phyloP scores from a whole-genome alignment of 2,797 vertebrate species.

The Lepilemur ruficaudatus region DNA sequence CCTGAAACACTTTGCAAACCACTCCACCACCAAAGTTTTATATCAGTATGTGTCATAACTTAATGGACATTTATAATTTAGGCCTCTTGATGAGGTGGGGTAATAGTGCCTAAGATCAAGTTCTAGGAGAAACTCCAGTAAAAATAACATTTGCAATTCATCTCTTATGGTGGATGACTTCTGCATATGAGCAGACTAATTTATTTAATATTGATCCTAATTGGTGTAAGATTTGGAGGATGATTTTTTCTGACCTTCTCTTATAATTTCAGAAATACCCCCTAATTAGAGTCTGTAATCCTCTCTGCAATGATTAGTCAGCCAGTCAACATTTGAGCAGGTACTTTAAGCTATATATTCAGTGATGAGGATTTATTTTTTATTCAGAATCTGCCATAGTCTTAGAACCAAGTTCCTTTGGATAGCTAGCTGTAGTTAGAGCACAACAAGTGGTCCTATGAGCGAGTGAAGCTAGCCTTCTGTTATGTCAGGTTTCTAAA shows the following conservation, averaged over 20 bases:
- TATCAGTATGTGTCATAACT: not conserved
- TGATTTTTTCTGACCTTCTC: not conserved
- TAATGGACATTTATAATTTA: not conserved
- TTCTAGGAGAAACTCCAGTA: not conserved
- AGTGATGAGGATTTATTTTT: conserved; percentile 13
- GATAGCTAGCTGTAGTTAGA: not conserved
- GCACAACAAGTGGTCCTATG: not conserved
- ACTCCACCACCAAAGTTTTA: not conserved
- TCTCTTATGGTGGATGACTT: not conserved
- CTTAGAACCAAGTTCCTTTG: not conserved
- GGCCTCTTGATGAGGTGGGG: not conserved
- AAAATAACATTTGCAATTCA: conserved; percentile 25
- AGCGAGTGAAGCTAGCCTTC: not conserved
- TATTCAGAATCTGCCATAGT: not conserved
- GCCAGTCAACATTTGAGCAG: not conserved
- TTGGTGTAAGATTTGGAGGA: not conserved
- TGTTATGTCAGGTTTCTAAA: not conserved
- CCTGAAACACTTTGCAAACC: not conserved
- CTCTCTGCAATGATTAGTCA: not conserved
- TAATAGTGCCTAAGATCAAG: not conserved
- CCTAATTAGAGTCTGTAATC: not conserved
- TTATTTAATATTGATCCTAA: not conserved
- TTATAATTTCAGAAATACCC: not conserved
- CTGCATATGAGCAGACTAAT: not conserved
- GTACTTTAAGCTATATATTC: not conserved